These are phyloP conservation scores for Etheostoma spectabile DNA, from an alignment of 2,113 vertebrate genomes.

Conservation along the genomic window DNA sequence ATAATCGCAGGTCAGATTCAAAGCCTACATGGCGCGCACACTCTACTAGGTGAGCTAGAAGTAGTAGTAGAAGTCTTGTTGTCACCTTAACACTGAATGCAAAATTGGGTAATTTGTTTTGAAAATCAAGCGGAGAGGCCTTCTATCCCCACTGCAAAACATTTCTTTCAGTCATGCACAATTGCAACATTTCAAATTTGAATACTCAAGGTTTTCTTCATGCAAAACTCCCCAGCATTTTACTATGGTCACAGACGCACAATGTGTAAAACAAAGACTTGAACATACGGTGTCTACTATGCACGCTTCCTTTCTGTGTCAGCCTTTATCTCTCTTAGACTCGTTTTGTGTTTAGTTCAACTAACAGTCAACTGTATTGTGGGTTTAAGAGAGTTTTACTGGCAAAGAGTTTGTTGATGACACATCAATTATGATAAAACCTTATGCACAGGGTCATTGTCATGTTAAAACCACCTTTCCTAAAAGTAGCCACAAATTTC, in stretches of 20 bases:
- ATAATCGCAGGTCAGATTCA: too few species aligned
- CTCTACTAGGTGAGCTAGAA: too few species aligned
- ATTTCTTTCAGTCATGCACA: conserved; percentile 36
- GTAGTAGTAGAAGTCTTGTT: conserved; percentile 12
- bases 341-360: not conserved
- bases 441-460: not conserved
- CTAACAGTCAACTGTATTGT: not conserved
- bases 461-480: not conserved
- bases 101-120: conserved; percentile 61
- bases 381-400: not conserved
- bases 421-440: not conserved
- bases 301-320: not conserved
- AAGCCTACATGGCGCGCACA: too few species aligned
- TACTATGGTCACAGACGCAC: conserved; percentile 61
- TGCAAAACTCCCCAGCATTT: conserved; percentile 74
- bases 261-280: conserved; percentile 33
- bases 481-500: not conserved
- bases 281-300: not conserved
- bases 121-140: conserved; percentile 59
- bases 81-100: conserved; percentile 11
- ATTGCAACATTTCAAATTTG: conserved; percentile 71
- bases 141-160: conserved; percentile 37
- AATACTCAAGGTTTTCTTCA: conserved; percentile 76
- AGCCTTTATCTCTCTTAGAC: too few species aligned
- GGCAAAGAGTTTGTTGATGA: not conserved